Conservation (phyloP, 2,888 invertebrate genomes). For the Synergus umbraculus region DNA sequence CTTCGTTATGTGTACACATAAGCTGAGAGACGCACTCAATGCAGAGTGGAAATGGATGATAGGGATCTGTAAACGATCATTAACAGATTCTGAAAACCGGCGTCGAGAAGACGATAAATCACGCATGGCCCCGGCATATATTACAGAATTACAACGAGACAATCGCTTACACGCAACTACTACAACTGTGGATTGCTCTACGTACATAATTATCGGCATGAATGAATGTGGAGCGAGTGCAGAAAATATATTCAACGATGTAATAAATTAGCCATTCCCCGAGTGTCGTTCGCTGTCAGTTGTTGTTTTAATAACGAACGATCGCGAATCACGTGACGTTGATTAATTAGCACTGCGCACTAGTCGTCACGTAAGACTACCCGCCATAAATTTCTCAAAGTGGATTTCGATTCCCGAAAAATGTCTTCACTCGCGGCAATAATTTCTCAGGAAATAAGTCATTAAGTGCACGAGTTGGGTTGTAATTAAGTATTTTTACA, state of each 20-base stretch:
- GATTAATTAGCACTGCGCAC: conserved; percentile 27
- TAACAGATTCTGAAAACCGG: conserved; percentile 58
- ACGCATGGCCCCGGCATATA: conserved; percentile 47
- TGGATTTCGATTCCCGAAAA: neutral
- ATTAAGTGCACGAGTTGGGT: neutral
- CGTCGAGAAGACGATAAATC: conserved; percentile 62
- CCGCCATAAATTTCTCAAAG: neutral
- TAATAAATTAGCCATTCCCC: conserved; percentile 44
- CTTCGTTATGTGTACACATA: conserved; percentile 24
- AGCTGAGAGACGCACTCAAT: conserved; percentile 26
- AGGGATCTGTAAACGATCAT: conserved; percentile 62
- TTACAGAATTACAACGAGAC: conserved; percentile 23
- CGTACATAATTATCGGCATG: conserved; percentile 19
- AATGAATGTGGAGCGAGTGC: conserved; percentile 3
- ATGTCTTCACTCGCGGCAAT: neutral
- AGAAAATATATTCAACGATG: conserved; percentile 26
- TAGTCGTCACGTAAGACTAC: neutral
- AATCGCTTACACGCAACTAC: neutral
- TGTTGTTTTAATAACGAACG: conserved; percentile 42
- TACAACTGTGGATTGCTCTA: conserved; percentile 7
- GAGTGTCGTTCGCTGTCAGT: conserved; percentile 41
- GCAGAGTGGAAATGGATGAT: conserved; percentile 52
- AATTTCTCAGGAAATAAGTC: neutral
- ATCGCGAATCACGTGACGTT: conserved; percentile 35
- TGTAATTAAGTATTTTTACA: neutral